phyloP scores from a whole-genome alignment of 2,113 vertebrate species.

The Cynocephalus volans region DNA sequence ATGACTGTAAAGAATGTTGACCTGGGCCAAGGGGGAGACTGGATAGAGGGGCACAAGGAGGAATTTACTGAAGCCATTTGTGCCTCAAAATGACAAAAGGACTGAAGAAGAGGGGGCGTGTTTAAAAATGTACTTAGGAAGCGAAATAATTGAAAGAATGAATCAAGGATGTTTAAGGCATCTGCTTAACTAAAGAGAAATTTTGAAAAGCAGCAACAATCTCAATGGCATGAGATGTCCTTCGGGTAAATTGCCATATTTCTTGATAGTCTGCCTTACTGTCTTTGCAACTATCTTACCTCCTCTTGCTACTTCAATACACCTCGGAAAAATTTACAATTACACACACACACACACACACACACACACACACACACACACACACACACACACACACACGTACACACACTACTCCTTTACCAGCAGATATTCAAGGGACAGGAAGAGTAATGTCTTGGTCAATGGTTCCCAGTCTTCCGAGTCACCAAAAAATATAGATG shows the following conservation, averaged over 20 bases:
- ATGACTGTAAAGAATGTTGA: not conserved
- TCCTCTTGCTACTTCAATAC: not conserved
- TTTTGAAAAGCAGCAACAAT: not conserved
- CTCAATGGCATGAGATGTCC: not conserved
- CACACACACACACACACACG: not conserved
- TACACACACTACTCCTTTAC: not conserved
- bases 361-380: not conserved
- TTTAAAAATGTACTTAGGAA: not conserved
- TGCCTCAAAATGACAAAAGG: not conserved
- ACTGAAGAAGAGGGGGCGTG: not conserved
- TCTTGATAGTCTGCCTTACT: not conserved
- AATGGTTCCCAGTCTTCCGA: not conserved
- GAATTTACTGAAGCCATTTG: not conserved
- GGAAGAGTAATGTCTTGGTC: not conserved
- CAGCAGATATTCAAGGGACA: not conserved
- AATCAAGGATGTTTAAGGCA: not conserved
- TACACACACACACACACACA: not conserved
- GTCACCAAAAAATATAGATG: not conserved
- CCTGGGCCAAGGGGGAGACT: rapidly evolving
- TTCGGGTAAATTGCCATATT: not conserved
- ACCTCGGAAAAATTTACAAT: not conserved
- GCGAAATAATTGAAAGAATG: not conserved
- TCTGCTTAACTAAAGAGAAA: not conserved
- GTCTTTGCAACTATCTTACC: not conserved
- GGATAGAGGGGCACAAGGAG: too few relatives aligned